phyloP scores from a whole-genome alignment of 2,113 vertebrate species.

The Chaetorhynchus papuensis region DNA sequence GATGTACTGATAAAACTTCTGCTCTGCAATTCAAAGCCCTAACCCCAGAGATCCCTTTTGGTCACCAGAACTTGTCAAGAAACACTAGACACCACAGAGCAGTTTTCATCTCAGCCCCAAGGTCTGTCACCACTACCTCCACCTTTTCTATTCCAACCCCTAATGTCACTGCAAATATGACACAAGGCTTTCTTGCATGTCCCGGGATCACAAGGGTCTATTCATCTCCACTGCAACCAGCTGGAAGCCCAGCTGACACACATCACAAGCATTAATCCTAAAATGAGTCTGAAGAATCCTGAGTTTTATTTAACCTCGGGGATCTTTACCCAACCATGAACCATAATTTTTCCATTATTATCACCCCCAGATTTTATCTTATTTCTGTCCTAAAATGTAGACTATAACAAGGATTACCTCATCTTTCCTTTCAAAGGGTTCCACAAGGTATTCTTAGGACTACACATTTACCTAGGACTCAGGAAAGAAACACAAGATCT shows the following conservation, averaged over 20 bases:
- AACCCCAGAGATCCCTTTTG: background rate
- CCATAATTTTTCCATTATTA: background rate
- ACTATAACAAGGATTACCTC: background rate
- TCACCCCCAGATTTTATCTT: background rate
- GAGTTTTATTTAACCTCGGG: background rate
- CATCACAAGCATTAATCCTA: background rate
- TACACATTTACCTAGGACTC: background rate
- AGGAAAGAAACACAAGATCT: background rate
- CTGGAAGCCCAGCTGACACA: background rate
- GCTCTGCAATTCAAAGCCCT: background rate
- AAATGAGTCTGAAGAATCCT: background rate
- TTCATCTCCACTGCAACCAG: background rate
- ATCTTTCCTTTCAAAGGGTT: background rate
- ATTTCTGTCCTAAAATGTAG: background rate
- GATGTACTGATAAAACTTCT: background rate
- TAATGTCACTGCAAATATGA: background rate
- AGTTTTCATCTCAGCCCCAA: background rate
- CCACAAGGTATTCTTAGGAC: background rate
- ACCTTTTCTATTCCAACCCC: background rate
- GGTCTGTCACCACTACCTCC: background rate
- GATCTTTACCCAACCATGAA: background rate
- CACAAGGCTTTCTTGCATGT: background rate
- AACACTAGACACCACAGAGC: background rate
- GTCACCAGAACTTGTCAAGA: background rate
- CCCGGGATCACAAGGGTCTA: rapidly evolving